These are phyloP conservation scores for Amphipoea lucens DNA, from an alignment of 2,888 invertebrate species.

Conservation along the genomic window DNA sequence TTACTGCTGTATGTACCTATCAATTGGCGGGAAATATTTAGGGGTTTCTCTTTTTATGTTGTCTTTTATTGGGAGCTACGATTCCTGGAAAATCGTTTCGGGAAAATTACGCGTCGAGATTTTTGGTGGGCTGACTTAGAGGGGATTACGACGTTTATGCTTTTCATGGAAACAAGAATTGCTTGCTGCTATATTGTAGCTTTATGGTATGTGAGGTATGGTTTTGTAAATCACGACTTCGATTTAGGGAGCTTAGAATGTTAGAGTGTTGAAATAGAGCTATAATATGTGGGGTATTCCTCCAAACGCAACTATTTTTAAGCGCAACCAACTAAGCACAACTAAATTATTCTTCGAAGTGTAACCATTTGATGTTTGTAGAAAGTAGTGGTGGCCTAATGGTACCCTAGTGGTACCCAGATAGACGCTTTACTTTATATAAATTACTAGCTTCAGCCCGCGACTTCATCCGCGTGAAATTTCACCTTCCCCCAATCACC, in stretches of 20 bases:
- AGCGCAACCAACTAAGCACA: no score
- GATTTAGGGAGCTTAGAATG: neutral
- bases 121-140: constrained; percentile 58
- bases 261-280: neutral
- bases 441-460: no score
- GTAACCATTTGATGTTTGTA: neutral
- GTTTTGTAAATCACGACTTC: neutral
- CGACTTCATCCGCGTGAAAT: no score
- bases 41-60: constrained; percentile 80
- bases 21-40: constrained; percentile 84
- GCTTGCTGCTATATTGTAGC: constrained; percentile 24
- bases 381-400: no score
- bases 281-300: neutral
- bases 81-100: constrained; percentile 70
- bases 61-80: constrained; percentile 78
- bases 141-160: constrained; percentile 61
- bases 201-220: neutral
- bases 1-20: constrained; percentile 84
- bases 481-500: no score
- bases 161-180: constrained; percentile 40
- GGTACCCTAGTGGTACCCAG: no score
- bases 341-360: no score
- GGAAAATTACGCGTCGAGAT: constrained; percentile 63
- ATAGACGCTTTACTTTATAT: neutral
- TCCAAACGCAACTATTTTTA: no score